Conservation (phyloP, 2,113 vertebrate species). For the Grallaria varia region DNA sequence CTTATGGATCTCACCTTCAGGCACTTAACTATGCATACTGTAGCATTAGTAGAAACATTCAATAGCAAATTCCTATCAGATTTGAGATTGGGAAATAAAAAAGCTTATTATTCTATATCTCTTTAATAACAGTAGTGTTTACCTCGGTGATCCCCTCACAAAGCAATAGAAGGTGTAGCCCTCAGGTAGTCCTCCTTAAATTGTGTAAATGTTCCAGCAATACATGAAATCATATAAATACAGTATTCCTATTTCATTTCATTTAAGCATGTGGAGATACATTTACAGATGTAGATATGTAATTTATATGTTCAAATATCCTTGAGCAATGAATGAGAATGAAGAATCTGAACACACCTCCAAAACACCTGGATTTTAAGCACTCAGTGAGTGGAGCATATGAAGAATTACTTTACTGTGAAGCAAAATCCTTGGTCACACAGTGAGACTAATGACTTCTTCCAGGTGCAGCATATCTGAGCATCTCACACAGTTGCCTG, state of each 20-base stretch:
- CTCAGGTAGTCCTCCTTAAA: neutral
- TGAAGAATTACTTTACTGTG: neutral
- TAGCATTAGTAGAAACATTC: neutral
- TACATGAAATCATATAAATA: neutral
- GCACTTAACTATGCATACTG: neutral
- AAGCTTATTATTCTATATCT: rapidly evolving
- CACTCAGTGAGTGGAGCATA: neutral
- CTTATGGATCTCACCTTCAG: neutral
- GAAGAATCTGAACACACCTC: neutral
- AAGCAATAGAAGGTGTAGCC: neutral
- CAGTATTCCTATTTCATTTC: neutral
- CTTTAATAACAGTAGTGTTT: neutral
- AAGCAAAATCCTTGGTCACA: neutral
- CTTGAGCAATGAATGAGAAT: neutral
- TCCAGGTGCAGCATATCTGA: neutral
- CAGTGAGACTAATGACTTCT: neutral
- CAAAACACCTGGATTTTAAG: neutral
- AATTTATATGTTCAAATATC: neutral
- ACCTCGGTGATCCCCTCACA: neutral
- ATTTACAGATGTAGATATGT: neutral
- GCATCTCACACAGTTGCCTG: neutral
- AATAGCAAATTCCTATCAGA: neutral
- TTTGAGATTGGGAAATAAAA: neutral
- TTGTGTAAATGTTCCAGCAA: neutral
- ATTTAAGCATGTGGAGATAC: neutral